A percentile compares a stretch with the other conserved stretches of the same genome.
These are phyloP conservation scores for Gopherus flavomarginatus DNA, from an alignment of 2,113 vertebrate genomes.

Conservation along the genomic window DNA sequence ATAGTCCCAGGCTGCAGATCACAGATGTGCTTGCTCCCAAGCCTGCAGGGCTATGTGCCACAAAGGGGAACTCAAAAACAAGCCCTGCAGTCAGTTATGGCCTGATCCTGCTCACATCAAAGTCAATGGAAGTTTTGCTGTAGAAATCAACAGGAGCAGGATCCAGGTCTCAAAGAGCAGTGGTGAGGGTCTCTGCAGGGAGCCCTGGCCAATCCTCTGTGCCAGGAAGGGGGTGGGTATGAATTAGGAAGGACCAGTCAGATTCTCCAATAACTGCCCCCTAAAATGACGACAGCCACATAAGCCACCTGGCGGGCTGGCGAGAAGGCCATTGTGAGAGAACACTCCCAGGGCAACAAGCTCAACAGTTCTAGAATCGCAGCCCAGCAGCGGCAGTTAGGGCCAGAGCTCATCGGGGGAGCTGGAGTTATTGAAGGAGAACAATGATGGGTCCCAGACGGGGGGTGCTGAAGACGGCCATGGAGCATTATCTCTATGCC, in stretches of 20 bases:
- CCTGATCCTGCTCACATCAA: not conserved
- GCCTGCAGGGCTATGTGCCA: not conserved
- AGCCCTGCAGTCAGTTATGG: not conserved
- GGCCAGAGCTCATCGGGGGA: fast-evolving
- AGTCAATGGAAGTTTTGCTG: not conserved
- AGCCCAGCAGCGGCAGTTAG: not conserved
- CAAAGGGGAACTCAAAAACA: not conserved
- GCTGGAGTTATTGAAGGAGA: not conserved
- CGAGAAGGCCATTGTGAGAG: not conserved
- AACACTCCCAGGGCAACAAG: not conserved
- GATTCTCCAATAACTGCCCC: not conserved
- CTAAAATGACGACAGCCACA: not conserved
- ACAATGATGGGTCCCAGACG: not conserved
- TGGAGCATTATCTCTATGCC: not conserved
- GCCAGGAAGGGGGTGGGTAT: not conserved
- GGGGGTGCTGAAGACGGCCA: not conserved
- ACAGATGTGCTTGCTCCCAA: not conserved
- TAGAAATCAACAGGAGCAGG: not conserved
- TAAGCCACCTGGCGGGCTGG: not conserved
- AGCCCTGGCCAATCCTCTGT: not conserved
- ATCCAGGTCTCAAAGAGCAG: not conserved
- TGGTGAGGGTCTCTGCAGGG: not conserved
- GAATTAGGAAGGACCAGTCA: not conserved
- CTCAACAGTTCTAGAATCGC: not conserved
- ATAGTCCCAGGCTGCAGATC: not conserved